Evolutionary conservation across 1,140 invertebrate genomes (phyloP), one percentile per base, ranked within the genome.

Genomic region (Zophobas atratus): DNA sequence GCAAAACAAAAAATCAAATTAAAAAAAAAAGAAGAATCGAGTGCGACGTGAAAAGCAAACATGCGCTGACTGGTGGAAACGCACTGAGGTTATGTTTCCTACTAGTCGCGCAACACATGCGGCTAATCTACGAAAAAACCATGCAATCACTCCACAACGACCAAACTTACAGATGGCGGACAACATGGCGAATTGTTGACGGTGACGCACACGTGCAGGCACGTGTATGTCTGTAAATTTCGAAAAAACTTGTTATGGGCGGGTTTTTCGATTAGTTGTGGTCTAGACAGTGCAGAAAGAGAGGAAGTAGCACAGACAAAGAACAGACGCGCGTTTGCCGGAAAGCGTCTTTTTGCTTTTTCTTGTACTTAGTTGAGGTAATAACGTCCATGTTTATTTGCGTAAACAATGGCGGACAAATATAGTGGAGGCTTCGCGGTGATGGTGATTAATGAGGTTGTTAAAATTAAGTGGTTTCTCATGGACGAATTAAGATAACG

Each of bases 181-280:
- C 93, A 94, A 91, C 93, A 94, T 72, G 92, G 92, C 82, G 91
- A 90, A 86, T 94, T 93, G 91, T 93, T 94, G 89, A 94, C 91
- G 83, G 92, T 88, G 83, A 94, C 93, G 89, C 95, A 96, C 85
- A 96, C 94, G 89, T 96, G 94, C 78, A 96, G 90, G 87, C 94
- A 94, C 84, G 94, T 95, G 89, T 96, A 96, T 78, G 93, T 95
- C 95, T 96, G 93, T 87, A 94, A 90, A 71, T 49, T 49, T 49
- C 34, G 6, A 72, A 51, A 72, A 72, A 67, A 57, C 1, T 46
- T 51, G 49, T 51, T 51, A 46, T 46, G 3, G 3, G 3, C 8
- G 43, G 43, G 20, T 20, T 51, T 46, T 60, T 60, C 33, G 56
- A 6, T 60, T 1, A 6, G 35, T 36, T 8, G 35, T 20, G 34